Evolutionary conservation across 1,140 invertebrate genomes (phyloP).

Genomic region (Coelopa frigida): DNA sequence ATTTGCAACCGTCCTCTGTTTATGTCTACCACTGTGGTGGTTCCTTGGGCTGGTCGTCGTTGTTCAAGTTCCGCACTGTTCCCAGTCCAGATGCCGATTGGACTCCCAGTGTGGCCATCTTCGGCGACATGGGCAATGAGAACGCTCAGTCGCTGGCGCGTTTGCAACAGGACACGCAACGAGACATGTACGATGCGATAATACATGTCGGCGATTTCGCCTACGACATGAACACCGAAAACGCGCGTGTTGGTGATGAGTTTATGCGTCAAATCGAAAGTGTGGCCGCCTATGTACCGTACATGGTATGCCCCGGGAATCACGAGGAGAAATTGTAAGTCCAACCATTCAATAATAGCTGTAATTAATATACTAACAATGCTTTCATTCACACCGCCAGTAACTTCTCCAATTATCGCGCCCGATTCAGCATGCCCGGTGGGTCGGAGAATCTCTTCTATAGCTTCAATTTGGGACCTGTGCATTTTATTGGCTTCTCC

Average conservation of each 20-base stretch:
- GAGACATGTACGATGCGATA: constrained; percentile 75
- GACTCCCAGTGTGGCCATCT: constrained; percentile 77
- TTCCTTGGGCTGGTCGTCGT: constrained; percentile 67
- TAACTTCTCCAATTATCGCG: constrained; percentile 81
- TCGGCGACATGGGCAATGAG: constrained; percentile 86
- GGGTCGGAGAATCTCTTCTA: constrained; percentile 73
- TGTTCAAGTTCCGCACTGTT: constrained; percentile 67
- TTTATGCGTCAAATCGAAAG: constrained; percentile 88
- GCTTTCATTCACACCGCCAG: constrained; percentile 53
- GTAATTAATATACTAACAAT: not conserved
- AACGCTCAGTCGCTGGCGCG: constrained; percentile 76
- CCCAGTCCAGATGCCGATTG: constrained; percentile 55
- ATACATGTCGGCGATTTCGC: constrained; percentile 95
- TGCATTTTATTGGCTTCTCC: constrained; percentile 85
- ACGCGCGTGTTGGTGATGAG: constrained; percentile 75
- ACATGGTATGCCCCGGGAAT: constrained; percentile 90
- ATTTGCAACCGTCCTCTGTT: constrained; percentile 53
- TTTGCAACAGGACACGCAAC: constrained; percentile 74
- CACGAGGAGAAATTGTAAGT: constrained; percentile 81
- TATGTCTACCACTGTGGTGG: constrained; percentile 85
- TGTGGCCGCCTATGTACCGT: constrained; percentile 79
- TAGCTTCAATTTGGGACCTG: constrained; percentile 86
- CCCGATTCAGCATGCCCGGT: constrained; percentile 84
- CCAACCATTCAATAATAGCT: constrained; percentile 1
- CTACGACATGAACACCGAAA: constrained; percentile 83